phyloP scores from a whole-genome alignment of 2,888 invertebrate genomes.

The Colostygia pectinataria region DNA sequence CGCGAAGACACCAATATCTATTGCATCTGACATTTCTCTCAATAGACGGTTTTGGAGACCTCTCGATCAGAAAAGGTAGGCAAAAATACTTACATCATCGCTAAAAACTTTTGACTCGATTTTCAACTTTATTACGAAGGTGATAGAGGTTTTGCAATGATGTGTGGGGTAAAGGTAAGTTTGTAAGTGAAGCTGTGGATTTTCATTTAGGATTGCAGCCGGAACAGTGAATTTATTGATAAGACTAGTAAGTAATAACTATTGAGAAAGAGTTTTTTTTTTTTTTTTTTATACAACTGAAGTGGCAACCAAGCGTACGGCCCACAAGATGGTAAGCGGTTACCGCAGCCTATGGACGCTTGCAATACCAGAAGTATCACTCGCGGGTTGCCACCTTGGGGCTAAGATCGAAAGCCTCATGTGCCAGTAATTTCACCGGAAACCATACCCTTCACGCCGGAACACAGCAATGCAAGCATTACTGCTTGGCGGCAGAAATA shows the following conservation, averaged over 20 bases:
- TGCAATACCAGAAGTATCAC: too few species aligned
- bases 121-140: neutral
- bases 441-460: too few species aligned
- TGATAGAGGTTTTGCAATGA: neutral
- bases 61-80: conserved; percentile 15
- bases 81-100: neutral
- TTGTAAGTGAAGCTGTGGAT: neutral
- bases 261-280: too few species aligned
- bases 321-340: too few species aligned
- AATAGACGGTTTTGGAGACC: conserved; percentile 24
- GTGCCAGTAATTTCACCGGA: too few species aligned
- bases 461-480: too few species aligned
- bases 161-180: neutral
- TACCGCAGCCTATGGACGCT: too few species aligned
- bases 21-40: conserved; percentile 24
- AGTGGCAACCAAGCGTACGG: too few species aligned
- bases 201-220: conserved; percentile 8
- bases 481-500: too few species aligned
- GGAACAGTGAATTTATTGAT: conserved; percentile 7
- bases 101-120: neutral
- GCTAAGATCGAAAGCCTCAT: too few species aligned
- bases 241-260: neutral
- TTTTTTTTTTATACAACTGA: too few species aligned
- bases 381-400: too few species aligned
- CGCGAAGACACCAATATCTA: conserved; percentile 25